Conservation (phyloP, 2,113 vertebrate genomes). For the Cyrtonyx montezumae region DNA sequence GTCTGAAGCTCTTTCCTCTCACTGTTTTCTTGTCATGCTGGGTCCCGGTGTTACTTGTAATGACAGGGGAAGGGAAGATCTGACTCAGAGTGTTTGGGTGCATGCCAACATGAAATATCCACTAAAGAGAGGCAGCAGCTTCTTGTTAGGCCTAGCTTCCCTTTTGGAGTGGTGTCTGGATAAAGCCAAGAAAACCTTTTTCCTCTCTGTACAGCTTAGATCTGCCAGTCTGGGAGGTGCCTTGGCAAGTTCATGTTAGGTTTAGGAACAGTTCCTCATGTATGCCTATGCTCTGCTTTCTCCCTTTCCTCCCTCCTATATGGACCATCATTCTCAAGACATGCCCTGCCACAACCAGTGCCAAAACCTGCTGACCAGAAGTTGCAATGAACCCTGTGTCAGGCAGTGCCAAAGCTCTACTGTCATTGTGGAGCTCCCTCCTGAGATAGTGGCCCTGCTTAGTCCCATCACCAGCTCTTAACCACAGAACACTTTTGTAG, state of each 20-base stretch:
- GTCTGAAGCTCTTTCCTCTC: background rate
- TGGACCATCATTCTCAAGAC: background rate
- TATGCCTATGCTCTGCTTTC: background rate
- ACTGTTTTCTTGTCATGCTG: too few species aligned
- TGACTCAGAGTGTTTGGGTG: background rate
- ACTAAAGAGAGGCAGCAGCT: background rate
- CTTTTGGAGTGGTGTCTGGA: background rate
- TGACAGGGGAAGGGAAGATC: background rate
- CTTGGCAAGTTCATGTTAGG: background rate
- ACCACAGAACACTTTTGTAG: background rate
- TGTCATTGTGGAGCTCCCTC: rapidly evolving
- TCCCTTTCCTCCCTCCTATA: background rate
- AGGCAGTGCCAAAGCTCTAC: background rate
- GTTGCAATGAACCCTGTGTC: background rate
- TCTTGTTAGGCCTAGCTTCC: background rate
- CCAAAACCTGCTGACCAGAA: background rate
- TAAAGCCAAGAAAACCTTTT: background rate
- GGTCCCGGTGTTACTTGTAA: background rate
- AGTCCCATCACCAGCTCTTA: background rate
- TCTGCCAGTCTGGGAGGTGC: too few species aligned
- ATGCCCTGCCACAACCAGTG: background rate
- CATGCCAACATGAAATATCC: background rate
- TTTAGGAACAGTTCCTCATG: too few species aligned
- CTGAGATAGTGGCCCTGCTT: background rate
- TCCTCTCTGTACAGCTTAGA: too few species aligned